Evolutionary conservation across 2,113 vertebrate species (phyloP).

Genomic region (Otis tarda): DNA sequence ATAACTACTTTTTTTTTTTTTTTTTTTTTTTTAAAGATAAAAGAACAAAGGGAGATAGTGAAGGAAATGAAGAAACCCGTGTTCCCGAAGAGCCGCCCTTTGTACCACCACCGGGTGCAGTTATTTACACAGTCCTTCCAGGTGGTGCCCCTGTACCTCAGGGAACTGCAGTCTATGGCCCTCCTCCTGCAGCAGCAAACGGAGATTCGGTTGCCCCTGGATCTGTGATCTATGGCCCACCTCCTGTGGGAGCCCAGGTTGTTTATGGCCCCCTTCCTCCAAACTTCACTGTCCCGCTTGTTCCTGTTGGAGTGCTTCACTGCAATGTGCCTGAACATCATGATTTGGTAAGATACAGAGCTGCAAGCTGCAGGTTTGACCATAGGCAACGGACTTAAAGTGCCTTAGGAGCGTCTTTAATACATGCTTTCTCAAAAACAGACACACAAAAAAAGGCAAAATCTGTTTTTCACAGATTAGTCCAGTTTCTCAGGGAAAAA

Average conservation of each 20-base stretch:
- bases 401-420: background rate
- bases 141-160: constrained; percentile 75
- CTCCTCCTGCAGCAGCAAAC: constrained; percentile 57
- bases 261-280: constrained; percentile 75
- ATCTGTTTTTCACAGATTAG: background rate
- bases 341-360: constrained; percentile 74
- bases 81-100: constrained; percentile 48
- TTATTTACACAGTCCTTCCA: constrained; percentile 79
- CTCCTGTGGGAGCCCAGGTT: constrained; percentile 73
- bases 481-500: background rate
- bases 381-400: background rate
- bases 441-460: background rate
- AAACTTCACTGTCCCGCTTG: constrained; percentile 69
- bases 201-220: constrained; percentile 65
- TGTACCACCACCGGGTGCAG: constrained; percentile 69
- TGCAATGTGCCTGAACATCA: constrained; percentile 83
- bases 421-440: background rate
- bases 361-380: background rate
- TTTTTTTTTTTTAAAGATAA: background rate
- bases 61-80: constrained; percentile 58
- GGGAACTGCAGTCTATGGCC: constrained; percentile 74
- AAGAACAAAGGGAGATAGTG: background rate
- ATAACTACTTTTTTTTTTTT: background rate
- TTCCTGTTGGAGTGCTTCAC: constrained; percentile 77
- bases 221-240: constrained; percentile 74